Conservation (phyloP, 2,888 invertebrate species). For the Endomychus coccineus region DNA sequence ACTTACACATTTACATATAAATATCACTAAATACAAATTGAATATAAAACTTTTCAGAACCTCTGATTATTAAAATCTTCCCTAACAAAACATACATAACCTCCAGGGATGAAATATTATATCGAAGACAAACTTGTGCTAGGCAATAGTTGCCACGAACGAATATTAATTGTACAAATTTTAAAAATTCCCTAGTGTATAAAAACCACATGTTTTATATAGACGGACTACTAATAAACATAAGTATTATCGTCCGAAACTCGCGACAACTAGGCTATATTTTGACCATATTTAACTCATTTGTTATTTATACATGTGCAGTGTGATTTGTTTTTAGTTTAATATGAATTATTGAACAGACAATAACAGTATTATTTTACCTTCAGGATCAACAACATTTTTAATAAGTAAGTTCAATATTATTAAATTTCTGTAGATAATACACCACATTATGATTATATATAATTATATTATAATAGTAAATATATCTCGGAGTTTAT, state of each 20-base stretch:
- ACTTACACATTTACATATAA: too few species aligned
- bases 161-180: constrained; percentile 22
- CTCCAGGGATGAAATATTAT: constrained; percentile 38
- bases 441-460: too few species aligned
- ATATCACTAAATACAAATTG: background rate
- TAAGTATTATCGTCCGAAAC: constrained; percentile 11
- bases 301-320: too few species aligned
- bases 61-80: constrained; percentile 28
- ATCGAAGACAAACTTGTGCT: constrained; percentile 38
- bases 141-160: constrained; percentile 42
- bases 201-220: constrained; percentile 31
- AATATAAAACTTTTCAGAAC: constrained; percentile 23
- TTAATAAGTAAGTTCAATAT: too few species aligned
- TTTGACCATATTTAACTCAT: constrained; percentile 8
- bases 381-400: too few species aligned
- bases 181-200: constrained; percentile 35
- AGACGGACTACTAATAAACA: constrained; percentile 22
- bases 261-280: constrained; percentile 7
- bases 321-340: too few species aligned
- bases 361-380: too few species aligned
- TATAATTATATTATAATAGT: too few species aligned
- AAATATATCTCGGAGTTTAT: too few species aligned
- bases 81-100: constrained; percentile 27
- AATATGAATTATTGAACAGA: too few species aligned
- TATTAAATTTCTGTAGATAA: too few species aligned